A percentile compares a stretch with the other conserved stretches of the same genome.
Evolutionary conservation across 2,888 invertebrate genomes (phyloP).

Genomic region (Patella pellucida): DNA sequence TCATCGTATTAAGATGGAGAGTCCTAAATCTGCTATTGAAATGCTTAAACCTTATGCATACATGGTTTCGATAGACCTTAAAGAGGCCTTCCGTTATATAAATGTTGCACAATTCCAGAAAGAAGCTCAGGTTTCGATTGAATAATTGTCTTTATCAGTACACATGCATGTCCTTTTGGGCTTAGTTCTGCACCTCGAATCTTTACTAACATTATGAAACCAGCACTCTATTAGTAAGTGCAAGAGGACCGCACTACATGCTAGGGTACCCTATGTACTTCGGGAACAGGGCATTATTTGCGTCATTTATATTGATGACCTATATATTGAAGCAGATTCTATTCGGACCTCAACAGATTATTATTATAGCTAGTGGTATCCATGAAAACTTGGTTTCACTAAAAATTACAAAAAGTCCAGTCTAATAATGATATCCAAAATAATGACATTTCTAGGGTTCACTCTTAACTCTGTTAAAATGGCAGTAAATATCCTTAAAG

Average conservation of each 20-base stretch:
- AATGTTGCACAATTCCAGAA: background rate
- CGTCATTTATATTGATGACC: background rate
- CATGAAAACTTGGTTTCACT: background rate
- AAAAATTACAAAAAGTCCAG: background rate
- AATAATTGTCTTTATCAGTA: slow-evolving; percentile 17
- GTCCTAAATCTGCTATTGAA: background rate
- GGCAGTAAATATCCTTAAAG: background rate
- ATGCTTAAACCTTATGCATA: slow-evolving; percentile 1
- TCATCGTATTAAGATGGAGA: background rate
- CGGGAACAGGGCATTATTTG: slow-evolving; percentile 2
- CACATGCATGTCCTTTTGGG: slow-evolving; percentile 25
- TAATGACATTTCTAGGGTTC: background rate
- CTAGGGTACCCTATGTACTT: too few relatives aligned
- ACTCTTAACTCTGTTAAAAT: background rate
- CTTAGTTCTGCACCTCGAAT: slow-evolving; percentile 8
- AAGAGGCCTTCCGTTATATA: background rate
- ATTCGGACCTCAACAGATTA: background rate
- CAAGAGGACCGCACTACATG: too few relatives aligned
- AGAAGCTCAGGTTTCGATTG: slow-evolving; percentile 19
- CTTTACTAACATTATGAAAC: background rate
- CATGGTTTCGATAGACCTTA: background rate
- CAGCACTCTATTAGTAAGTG: background rate
- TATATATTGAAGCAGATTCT: background rate
- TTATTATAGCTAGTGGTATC: background rate
- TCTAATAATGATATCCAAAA: background rate